Conservation (phyloP, 2,797 vertebrate genomes). For the Sebastes cheni region DNA sequence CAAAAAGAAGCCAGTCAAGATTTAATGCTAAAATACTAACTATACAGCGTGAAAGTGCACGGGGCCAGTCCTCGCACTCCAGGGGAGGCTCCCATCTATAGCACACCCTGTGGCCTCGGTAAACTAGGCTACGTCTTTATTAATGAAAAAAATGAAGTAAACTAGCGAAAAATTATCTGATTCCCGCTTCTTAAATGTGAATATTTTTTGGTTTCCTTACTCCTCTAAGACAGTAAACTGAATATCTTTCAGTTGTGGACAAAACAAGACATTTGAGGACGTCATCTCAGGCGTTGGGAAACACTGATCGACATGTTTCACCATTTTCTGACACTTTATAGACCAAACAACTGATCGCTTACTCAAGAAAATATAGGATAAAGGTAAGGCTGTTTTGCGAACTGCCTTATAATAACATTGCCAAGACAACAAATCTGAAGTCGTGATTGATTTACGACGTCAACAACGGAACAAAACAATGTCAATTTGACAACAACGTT, state of each 20-base stretch:
- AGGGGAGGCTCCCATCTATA: background rate
- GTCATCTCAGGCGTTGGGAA: no score
- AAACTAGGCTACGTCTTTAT: background rate
- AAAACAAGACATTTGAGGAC: no score
- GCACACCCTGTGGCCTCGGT: background rate
- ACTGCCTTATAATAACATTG: background rate
- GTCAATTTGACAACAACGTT: background rate
- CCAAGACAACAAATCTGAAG: background rate
- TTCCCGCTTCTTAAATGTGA: no score
- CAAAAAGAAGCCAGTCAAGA: background rate
- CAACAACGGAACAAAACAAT: background rate
- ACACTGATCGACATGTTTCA: no score
- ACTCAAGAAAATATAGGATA: background rate
- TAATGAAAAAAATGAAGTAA: background rate
- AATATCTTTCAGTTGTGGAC: no score
- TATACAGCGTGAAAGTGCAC: background rate
- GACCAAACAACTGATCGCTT: no score
- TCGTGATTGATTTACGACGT: background rate
- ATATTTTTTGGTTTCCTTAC: rapidly evolving
- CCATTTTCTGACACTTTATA: no score
- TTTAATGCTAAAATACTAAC: background rate
- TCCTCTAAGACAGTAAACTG: no score
- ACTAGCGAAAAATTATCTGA: background rate
- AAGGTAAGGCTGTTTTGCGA: background rate
- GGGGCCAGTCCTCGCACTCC: background rate